phyloP scores from a whole-genome alignment of 1,140 invertebrate genomes.

The Sycophila sp. region DNA sequence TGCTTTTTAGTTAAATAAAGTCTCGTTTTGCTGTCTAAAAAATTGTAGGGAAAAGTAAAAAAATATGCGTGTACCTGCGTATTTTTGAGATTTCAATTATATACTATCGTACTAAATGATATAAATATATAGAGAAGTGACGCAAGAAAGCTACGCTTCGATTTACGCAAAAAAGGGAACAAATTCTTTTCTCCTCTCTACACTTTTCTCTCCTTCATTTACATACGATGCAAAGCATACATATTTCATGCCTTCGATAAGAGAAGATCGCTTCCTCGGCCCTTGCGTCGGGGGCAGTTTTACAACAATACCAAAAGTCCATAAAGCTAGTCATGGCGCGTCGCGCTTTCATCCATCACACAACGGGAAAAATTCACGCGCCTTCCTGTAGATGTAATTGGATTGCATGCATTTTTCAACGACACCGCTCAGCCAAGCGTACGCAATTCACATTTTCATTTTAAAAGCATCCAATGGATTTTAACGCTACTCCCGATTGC shows the following conservation, averaged over 20 bases:
- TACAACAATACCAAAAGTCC: too few species aligned
- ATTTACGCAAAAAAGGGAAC: constrained; percentile 38
- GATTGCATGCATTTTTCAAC: too few species aligned
- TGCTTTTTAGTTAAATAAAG: too few species aligned
- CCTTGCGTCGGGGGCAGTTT: background rate
- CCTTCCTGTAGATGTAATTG: too few species aligned
- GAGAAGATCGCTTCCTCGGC: background rate
- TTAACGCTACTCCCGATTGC: too few species aligned
- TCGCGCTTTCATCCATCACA: background rate
- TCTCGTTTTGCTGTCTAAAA: too few species aligned
- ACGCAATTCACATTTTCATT: too few species aligned
- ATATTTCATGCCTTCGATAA: constrained; percentile 25
- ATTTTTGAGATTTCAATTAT: constrained; percentile 23
- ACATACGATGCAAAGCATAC: constrained; percentile 5
- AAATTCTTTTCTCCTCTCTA: constrained; percentile 34
- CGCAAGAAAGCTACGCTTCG: constrained; percentile 14
- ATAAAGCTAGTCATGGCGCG: background rate
- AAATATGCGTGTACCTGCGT: constrained; percentile 24
- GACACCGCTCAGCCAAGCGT: too few species aligned
- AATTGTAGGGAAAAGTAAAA: too few species aligned
- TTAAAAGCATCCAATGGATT: too few species aligned
- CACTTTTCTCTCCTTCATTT: constrained; percentile 12
- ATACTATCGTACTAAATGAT: too few species aligned
- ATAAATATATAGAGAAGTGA: constrained; percentile 14
- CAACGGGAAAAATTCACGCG: too few species aligned